A percentile compares a stretch with the other conserved stretches of the same genome.
Evolutionary conservation across 2,797 vertebrate species (phyloP).

Genomic region (Labeo calbasu): DNA sequence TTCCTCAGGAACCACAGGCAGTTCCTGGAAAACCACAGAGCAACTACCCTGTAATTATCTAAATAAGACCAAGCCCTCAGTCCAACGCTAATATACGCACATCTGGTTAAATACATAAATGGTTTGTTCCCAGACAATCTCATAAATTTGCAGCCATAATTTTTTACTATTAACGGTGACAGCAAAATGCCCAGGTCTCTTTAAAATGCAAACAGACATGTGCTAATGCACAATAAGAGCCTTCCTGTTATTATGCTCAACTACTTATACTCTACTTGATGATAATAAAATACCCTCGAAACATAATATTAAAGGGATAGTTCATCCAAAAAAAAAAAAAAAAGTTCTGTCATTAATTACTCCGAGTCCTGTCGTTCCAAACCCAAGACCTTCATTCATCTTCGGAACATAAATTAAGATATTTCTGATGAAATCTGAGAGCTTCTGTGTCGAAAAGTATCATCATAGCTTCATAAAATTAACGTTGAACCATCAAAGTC

Average conservation of each 20-base stretch:
- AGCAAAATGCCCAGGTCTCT: neutral
- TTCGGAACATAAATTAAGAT: too few species aligned
- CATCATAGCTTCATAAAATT: too few species aligned
- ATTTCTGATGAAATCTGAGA: too few species aligned
- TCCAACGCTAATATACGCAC: constrained; percentile 56
- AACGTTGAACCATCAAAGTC: too few species aligned
- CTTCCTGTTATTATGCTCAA: neutral
- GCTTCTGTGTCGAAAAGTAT: too few species aligned
- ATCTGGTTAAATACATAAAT: constrained; percentile 69
- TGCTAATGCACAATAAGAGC: neutral
- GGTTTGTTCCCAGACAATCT: constrained; percentile 60
- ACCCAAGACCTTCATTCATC: too few species aligned
- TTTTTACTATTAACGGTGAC: constrained; percentile 19
- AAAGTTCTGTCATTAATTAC: too few species aligned
- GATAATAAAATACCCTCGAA: neutral
- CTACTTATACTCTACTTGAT: neutral
- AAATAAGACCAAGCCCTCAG: constrained; percentile 67
- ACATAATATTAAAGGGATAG: too few species aligned
- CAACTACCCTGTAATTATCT: constrained; percentile 71
- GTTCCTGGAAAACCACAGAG: constrained; percentile 63
- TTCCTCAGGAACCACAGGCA: constrained; percentile 63
- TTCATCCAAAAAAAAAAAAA: too few species aligned
- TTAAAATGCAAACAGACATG: neutral
- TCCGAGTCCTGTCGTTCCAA: too few species aligned
- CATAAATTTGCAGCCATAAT: constrained; percentile 7